Evolutionary conservation across 2,797 vertebrate genomes (phyloP).

Genomic region (Chelon labrosus): DNA sequence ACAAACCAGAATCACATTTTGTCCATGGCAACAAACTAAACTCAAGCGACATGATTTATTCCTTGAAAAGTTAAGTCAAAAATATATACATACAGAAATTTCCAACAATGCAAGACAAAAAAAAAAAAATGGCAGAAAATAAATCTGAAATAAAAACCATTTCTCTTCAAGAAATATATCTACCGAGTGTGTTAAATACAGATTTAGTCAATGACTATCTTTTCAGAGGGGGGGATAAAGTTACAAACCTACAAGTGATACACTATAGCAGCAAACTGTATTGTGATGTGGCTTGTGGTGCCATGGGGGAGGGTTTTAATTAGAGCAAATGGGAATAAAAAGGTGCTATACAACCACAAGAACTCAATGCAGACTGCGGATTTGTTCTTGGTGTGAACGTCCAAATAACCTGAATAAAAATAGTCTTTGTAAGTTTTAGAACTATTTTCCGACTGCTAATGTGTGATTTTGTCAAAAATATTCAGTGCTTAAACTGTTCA

Average conservation of each 20-base stretch:
- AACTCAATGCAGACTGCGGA: slow-evolving; percentile 48
- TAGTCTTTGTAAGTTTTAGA: slow-evolving; percentile 29
- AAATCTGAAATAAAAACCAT: slow-evolving; percentile 72
- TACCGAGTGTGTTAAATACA: slow-evolving; percentile 73
- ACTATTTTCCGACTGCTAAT: slow-evolving; percentile 30
- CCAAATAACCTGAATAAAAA: slow-evolving; percentile 45
- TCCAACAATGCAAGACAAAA: slow-evolving; percentile 75
- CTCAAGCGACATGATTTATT: slow-evolving; percentile 82
- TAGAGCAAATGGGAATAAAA: slow-evolving; percentile 49
- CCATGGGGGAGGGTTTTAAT: slow-evolving; percentile 34
- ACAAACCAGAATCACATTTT: slow-evolving; percentile 64
- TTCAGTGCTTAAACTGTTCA: slow-evolving; percentile 69
- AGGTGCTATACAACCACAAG: slow-evolving; percentile 60
- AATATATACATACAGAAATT: slow-evolving; percentile 77
- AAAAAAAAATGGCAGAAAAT: slow-evolving; percentile 69
- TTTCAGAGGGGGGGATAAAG: slow-evolving; percentile 32
- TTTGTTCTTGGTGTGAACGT: slow-evolving; percentile 79
- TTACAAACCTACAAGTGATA: slow-evolving; percentile 65
- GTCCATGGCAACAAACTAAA: slow-evolving; percentile 70
- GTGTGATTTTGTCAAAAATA: slow-evolving; percentile 40
- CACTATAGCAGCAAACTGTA: slow-evolving; percentile 80
- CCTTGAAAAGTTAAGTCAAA: slow-evolving; percentile 76
- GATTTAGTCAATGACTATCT: slow-evolving; percentile 63
- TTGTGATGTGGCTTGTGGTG: slow-evolving; percentile 75
- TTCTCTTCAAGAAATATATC: slow-evolving; percentile 75